Conservation (phyloP, 2,888 invertebrate genomes). For the Alsophila aescularia region DNA sequence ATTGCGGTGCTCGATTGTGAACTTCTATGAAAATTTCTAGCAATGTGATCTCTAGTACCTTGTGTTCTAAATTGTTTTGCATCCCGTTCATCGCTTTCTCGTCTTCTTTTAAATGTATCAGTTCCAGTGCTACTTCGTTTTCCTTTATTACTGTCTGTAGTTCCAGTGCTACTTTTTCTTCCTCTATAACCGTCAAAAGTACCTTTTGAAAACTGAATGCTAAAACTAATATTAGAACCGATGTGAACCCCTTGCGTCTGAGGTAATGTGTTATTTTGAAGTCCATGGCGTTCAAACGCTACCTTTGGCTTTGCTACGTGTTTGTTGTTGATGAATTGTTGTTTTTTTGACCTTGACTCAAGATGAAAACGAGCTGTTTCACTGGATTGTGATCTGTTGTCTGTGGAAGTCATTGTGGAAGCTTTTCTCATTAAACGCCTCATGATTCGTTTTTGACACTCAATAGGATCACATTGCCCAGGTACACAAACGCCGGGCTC, state of each 20-base stretch:
- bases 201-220: slow-evolving; percentile 47
- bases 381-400: slow-evolving; percentile 29
- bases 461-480: slow-evolving; percentile 48
- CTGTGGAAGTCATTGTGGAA: slow-evolving; percentile 40
- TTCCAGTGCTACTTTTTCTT: neutral
- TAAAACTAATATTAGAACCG: slow-evolving; percentile 48
- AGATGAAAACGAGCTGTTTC: neutral
- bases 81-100: too few relatives aligned
- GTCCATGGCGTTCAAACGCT: neutral
- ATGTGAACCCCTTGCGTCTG: slow-evolving; percentile 34
- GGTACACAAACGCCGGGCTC: slow-evolving; percentile 51
- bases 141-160: neutral
- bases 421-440: slow-evolving; percentile 41
- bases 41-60: slow-evolving; percentile 6
- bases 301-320: slow-evolving; percentile 3
- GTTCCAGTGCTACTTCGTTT: slow-evolving; percentile 1
- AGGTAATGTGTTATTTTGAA: slow-evolving; percentile 15
- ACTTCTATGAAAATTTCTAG: neutral
- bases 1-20: slow-evolving; percentile 6
- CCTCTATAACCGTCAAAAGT: neutral
- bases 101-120: slow-evolving; percentile 8
- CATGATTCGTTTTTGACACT: slow-evolving; percentile 45
- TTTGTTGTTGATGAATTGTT: slow-evolving; percentile 6
- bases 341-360: slow-evolving; percentile 21
- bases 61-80: slow-evolving; percentile 3